Conservation (phyloP, 2,113 vertebrate genomes). For the Chaenogobius annularis region DNA sequence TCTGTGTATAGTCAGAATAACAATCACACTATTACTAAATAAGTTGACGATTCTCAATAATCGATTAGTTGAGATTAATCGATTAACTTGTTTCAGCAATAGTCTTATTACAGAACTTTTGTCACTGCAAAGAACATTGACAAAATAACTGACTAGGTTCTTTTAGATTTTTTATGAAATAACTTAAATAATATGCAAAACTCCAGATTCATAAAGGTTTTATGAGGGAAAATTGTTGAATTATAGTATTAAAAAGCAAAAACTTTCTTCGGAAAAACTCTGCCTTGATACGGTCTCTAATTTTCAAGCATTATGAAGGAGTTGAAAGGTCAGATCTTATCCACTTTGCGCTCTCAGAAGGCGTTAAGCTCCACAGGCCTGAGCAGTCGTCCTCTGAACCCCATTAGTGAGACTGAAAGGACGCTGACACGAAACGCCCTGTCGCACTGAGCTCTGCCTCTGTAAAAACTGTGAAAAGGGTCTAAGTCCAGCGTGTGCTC, state of each 20-base stretch:
- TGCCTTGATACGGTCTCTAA: background rate
- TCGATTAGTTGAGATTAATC: too few species aligned
- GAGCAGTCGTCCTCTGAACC: constrained; percentile 28
- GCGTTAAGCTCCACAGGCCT: constrained; percentile 43
- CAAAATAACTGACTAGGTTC: too few species aligned
- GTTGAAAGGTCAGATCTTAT: constrained; percentile 21
- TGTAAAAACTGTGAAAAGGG: constrained; percentile 32
- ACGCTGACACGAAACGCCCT: constrained; percentile 30
- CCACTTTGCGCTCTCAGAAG: constrained; percentile 23
- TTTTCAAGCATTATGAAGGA: constrained; percentile 33
- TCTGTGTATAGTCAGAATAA: too few species aligned
- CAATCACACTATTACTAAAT: too few species aligned
- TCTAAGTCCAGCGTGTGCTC: constrained; percentile 22
- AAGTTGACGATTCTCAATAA: too few species aligned
- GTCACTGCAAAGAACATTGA: background rate
- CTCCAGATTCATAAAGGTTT: too few species aligned
- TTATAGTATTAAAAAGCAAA: background rate
- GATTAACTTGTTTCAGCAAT: too few species aligned
- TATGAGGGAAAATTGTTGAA: background rate
- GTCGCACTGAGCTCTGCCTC: constrained; percentile 24
- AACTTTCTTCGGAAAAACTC: background rate
- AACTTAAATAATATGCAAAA: too few species aligned
- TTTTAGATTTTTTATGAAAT: too few species aligned
- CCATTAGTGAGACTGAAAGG: constrained; percentile 43
- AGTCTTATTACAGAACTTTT: too few species aligned